A percentile compares a stretch with the other conserved stretches of the same genome.
These are phyloP conservation scores for Lasioglossum figueresi DNA, from an alignment of 2,888 invertebrate species.

Conservation along the genomic window DNA sequence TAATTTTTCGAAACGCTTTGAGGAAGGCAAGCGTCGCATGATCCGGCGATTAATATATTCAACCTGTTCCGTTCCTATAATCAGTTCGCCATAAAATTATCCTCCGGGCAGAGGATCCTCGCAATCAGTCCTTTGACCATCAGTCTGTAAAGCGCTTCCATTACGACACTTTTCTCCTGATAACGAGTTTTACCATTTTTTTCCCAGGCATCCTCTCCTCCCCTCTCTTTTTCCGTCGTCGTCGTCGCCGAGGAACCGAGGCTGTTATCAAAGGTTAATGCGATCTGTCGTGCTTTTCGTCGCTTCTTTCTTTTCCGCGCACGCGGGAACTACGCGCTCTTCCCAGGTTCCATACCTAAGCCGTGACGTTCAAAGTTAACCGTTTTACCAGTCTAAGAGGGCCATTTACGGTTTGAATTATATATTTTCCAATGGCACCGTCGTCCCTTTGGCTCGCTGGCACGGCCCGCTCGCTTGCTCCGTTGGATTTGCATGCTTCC, in stretches of 20 bases:
- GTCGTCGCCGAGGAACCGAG: constrained; percentile 6
- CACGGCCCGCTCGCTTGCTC: neutral
- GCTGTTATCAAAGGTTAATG: constrained; percentile 55
- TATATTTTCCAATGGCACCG: constrained; percentile 66
- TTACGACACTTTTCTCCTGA: constrained; percentile 36
- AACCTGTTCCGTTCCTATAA: neutral
- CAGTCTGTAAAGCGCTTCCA: constrained; percentile 43
- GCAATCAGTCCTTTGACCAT: constrained; percentile 38
- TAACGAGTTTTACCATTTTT: constrained; percentile 41
- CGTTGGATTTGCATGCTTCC: constrained; percentile 73
- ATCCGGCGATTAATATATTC: constrained; percentile 39
- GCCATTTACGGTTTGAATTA: constrained; percentile 71
- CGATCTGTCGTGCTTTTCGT: constrained; percentile 45
- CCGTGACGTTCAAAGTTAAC: constrained; percentile 70
- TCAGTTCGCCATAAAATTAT: constrained; percentile 9
- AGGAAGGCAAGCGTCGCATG: constrained; percentile 44
- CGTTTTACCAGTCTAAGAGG: constrained; percentile 68
- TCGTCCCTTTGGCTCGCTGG: constrained; percentile 36
- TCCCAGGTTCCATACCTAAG: constrained; percentile 48
- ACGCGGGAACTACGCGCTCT: constrained; percentile 40
- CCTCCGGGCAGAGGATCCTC: neutral
- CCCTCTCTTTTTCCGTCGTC: neutral
- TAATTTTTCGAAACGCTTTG: neutral
- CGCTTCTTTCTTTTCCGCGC: constrained; percentile 39
- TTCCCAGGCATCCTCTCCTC: neutral